Percentiles rank a stretch among this genome's conserved stretches.
Conservation (phyloP, 2,888 invertebrate species). For the Ichneumoninae sp. region DNA sequence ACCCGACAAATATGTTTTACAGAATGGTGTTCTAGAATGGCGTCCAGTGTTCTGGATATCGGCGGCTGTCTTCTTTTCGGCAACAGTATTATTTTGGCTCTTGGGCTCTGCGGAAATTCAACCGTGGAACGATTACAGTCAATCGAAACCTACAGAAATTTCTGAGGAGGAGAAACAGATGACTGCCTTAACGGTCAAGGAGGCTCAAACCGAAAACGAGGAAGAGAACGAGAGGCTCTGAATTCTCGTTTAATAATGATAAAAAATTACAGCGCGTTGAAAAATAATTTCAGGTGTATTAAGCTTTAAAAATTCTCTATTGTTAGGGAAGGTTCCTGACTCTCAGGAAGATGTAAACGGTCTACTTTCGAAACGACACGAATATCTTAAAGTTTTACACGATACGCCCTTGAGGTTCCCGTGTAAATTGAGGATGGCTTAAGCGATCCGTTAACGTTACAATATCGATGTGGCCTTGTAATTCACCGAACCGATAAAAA, state of each 20-base stretch:
- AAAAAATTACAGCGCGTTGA: neutral
- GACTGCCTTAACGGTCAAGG: constrained; percentile 65
- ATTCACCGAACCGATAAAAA: neutral
- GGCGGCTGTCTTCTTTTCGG: constrained; percentile 88
- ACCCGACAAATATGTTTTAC: constrained; percentile 73
- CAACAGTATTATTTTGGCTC: constrained; percentile 89
- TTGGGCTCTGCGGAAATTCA: constrained; percentile 91
- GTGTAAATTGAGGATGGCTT: neutral
- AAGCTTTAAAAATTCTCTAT: neutral
- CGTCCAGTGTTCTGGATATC: constrained; percentile 90
- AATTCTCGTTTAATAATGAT: constrained; percentile 28
- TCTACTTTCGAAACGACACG: neutral
- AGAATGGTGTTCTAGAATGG: constrained; percentile 93
- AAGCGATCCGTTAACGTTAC: neutral
- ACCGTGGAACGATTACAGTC: constrained; percentile 88
- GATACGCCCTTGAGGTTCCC: neutral
- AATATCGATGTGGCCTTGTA: neutral
- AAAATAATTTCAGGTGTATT: neutral
- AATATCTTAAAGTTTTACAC: neutral
- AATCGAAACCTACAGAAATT: constrained; percentile 64
- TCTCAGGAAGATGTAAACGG: neutral
- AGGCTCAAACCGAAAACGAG: constrained; percentile 69
- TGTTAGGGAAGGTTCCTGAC: neutral
- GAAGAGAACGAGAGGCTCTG: constrained; percentile 80
- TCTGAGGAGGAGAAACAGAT: constrained; percentile 78